Conservation (phyloP, 1,140 invertebrate species). For the Doryteuthis pealeii region DNA sequence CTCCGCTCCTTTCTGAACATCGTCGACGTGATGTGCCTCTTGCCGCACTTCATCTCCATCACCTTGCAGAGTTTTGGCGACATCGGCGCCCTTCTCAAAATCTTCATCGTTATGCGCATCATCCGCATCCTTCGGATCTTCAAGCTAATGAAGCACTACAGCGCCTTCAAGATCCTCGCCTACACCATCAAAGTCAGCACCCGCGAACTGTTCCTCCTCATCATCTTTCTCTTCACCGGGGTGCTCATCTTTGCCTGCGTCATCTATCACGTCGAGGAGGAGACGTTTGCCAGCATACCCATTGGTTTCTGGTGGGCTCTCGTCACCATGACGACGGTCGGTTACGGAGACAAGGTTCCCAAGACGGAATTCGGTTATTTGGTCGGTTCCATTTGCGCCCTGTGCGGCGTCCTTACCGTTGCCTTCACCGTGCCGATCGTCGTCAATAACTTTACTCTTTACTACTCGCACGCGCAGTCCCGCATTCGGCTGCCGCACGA, state of each 20-base stretch:
- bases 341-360: constrained; percentile 71
- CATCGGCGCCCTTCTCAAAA: constrained; percentile 41
- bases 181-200: constrained; percentile 58
- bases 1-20: constrained; percentile 47
- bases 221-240: constrained; percentile 56
- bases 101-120: constrained; percentile 46
- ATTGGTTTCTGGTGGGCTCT: constrained; percentile 96
- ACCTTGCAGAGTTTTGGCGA: constrained; percentile 40
- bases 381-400: constrained; percentile 90
- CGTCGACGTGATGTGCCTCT: constrained; percentile 54
- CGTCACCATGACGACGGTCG: constrained; percentile 98
- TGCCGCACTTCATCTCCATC: constrained; percentile 53
- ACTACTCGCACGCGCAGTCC: constrained; percentile 74
- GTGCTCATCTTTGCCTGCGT: constrained; percentile 58
- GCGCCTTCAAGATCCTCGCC: constrained; percentile 58
- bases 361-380: constrained; percentile 76
- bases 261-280: constrained; percentile 53
- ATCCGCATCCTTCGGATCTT: constrained; percentile 55
- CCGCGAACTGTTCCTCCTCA: constrained; percentile 54
- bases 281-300: constrained; percentile 76
- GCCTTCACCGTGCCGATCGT: constrained; percentile 96
- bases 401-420: constrained; percentile 94
- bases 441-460: constrained; percentile 98
- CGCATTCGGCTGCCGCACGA: constrained; percentile 49
- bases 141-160: constrained; percentile 59